Conservation (phyloP, 2,888 invertebrate genomes). For the Perithous albicinctus region DNA sequence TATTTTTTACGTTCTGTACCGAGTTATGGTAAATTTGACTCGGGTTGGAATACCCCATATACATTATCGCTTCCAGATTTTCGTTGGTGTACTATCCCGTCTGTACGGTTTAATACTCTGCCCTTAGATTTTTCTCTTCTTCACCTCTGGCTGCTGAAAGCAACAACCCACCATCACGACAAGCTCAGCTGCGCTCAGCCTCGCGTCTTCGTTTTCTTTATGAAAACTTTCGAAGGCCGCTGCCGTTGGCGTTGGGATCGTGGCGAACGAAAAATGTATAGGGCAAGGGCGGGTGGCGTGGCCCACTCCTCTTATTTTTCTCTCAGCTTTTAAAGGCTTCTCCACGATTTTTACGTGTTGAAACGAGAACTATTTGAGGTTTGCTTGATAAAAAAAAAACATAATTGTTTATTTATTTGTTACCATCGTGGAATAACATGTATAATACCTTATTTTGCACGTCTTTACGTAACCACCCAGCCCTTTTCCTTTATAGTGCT, state of each 20-base stretch:
- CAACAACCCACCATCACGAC: constrained; percentile 26
- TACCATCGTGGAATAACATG: too few relatives aligned
- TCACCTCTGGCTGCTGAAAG: constrained; percentile 42
- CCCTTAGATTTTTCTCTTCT: constrained; percentile 43
- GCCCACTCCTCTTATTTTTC: neutral
- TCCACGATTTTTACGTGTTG: neutral
- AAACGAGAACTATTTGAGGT: neutral
- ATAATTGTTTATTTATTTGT: too few relatives aligned
- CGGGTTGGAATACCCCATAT: neutral
- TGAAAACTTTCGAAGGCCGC: constrained; percentile 52
- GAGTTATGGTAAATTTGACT: neutral
- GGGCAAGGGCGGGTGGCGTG: neutral
- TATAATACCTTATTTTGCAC: too few relatives aligned
- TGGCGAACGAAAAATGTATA: constrained; percentile 36
- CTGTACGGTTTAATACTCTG: constrained; percentile 5
- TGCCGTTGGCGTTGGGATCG: constrained; percentile 27
- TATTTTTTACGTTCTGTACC: too few relatives aligned
- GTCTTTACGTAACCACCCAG: too few relatives aligned
- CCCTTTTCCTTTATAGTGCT: too few relatives aligned
- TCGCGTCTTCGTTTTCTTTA: constrained; percentile 49
- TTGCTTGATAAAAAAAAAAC: too few relatives aligned
- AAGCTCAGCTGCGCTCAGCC: constrained; percentile 23
- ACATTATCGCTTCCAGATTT: constrained; percentile 1
- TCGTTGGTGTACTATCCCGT: constrained; percentile 8
- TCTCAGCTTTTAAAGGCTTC: neutral